Conservation (phyloP, 1,140 invertebrate species). For the Ericerus pela region DNA sequence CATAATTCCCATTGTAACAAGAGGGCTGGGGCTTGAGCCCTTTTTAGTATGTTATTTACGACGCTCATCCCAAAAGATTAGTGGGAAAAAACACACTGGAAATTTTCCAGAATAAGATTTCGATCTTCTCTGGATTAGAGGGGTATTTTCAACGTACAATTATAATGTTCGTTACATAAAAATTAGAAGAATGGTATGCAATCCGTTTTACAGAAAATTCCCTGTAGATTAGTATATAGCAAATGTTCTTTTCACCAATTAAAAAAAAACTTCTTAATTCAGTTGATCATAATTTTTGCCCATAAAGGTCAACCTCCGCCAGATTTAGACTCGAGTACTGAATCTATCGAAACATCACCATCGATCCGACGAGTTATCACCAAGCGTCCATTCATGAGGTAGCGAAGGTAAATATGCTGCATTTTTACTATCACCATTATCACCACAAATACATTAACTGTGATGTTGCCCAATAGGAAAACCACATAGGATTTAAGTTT, state of each 20-base stretch:
- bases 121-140: no score
- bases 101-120: no score
- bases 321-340: neutral
- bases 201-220: neutral
- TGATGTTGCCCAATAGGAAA: no score
- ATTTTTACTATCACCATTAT: no score
- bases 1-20: no score
- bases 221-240: neutral
- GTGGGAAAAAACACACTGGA: no score
- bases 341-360: slow-evolving; percentile 2
- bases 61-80: no score
- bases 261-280: neutral
- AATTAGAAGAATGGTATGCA: neutral
- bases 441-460: no score
- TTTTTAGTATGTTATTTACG: no score
- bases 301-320: neutral
- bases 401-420: slow-evolving; percentile 7
- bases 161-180: neutral
- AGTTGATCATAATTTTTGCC: neutral
- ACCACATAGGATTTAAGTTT: no score
- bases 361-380: neutral
- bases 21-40: no score
- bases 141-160: neutral
- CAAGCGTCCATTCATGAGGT: neutral
- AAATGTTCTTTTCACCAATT: neutral